Evolutionary conservation across 1,140 invertebrate species (phyloP).

Genomic region (Trachelipus rathkii): DNA sequence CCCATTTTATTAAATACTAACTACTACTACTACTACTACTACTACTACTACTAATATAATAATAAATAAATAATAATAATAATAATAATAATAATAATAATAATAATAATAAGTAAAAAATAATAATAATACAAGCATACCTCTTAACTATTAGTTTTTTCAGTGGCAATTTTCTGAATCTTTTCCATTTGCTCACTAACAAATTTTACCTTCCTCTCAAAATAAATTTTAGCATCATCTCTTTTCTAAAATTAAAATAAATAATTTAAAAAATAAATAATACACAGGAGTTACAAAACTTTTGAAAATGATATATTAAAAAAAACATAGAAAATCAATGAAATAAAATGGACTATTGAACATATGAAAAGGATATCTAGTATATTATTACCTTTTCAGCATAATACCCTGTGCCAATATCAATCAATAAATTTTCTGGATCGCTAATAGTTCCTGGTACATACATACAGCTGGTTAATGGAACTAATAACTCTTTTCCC

Average conservation of each 20-base stretch:
- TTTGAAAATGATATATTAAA: too few relatives aligned
- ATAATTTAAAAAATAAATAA: too few relatives aligned
- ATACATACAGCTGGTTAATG: slow-evolving; percentile 90
- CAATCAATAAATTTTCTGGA: slow-evolving; percentile 77
- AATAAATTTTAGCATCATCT: slow-evolving; percentile 80
- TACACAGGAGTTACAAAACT: too few relatives aligned
- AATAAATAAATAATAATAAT: too few relatives aligned
- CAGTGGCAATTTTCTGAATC: slow-evolving; percentile 74
- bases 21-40: too few relatives aligned
- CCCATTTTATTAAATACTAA: too few relatives aligned
- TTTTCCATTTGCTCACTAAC: slow-evolving; percentile 91
- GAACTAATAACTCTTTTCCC: slow-evolving; percentile 80
- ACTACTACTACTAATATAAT: too few relatives aligned
- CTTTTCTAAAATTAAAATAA: slow-evolving; percentile 53
- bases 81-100: too few relatives aligned
- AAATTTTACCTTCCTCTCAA: slow-evolving; percentile 83
- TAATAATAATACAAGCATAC: slow-evolving; percentile 49
- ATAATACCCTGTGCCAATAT: slow-evolving; percentile 93
- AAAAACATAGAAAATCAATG: too few relatives aligned
- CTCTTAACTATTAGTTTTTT: slow-evolving; percentile 80
- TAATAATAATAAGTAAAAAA: too few relatives aligned
- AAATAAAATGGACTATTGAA: too few relatives aligned
- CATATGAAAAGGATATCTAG: background rate
- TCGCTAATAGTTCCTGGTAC: slow-evolving; percentile 80
- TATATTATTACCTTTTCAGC: slow-evolving; percentile 64